Base-by-base conservation (phyloP, 2,888 invertebrate genomes). In the Hyppa rectilinea region DNA sequence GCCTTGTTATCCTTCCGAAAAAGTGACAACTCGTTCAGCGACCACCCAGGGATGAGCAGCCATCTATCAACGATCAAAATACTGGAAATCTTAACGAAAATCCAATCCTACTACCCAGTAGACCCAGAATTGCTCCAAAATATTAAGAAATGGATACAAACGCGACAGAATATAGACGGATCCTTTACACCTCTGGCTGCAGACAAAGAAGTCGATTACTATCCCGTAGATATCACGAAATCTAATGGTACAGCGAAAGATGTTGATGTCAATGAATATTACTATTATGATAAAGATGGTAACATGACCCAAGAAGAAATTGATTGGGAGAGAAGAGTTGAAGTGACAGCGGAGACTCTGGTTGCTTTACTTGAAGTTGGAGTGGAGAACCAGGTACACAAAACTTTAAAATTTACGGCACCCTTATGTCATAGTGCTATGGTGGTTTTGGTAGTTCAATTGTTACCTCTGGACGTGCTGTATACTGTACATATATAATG, bases 11-110 rank as follows among this genome's bases (percentile, higher is more conserved):
- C 97, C 0, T 97, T 97, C 90, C 95, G 97, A 12, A 97, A 97
- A 87, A 95, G 91, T n/a, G 97, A 97, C 87, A 97, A 97, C 81
- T 97, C 97, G 0, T 97, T 97, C 88, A 97, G 97, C 69, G 97
- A 97, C 70, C 97, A 97, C 75, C 97, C 96, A 75, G 96, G 96
- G 83, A 94, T 97, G 86, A 96, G 96, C 70, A 97, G 97, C 80
- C 97, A 97, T 79, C 90, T 96, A 72, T 96, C 96, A 0, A 97
- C 97, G 0, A 96, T 97, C 4, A 95, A 96, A 82, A 96, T 96
- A 23, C 87, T 97, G 10, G 97, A 97, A 87, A 96, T 97, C 5
- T 90, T 97, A 0, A 94, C 96, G 4, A 96, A 96, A 88, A 96
- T 97, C 31, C 97, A 97, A 85, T 95, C 96, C 0, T 96, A 96